Evolutionary conservation across 2,797 vertebrate species (phyloP), one percentile per base, ranked within the genome.

Genomic region (Gephyroberyx darwinii): DNA sequence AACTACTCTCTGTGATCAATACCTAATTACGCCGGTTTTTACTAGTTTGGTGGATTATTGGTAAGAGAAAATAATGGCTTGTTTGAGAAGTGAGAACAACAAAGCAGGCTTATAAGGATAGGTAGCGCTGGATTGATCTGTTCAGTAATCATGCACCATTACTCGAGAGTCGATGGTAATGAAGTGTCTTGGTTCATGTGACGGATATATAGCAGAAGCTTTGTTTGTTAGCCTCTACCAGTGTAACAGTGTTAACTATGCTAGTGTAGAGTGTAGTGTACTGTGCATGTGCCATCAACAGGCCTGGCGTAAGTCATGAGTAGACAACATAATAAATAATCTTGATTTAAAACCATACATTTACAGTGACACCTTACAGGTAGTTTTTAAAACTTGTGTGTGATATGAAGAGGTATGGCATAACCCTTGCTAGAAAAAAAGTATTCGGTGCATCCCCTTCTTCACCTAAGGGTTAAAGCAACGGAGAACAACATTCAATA

Each of bases 21-120:
- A 91, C 81, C 81, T 89, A 89, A 90, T 91, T 90, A 89, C 65
- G 74, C 51, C 33, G 33, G 72, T 77, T 81, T 84, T 84, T 62
- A 75, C 84, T 80, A 60, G 56, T 86, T 84, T 77, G 66, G 72
- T 74, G 83, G 87, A 85, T 90, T 88, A 89, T 86, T 85, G 84
- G 82, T 70, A 64, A 33, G 33, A 58, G 55, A 50, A 52, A 71
- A 60, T 78, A 74, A 50, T 56, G 17, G 65, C 75, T 77, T 41
- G 67, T 82, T 71, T 60, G 74, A 67, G 80, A 69, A n/a, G 50
- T 55, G 43, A 75, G 79, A 80, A 74, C 56, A 37, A 58, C 78
- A 74, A 79, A 53, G 69, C 65, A 48, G 76, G 75, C 74, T 64
- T 80, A 80, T 76, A 80, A 78, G 86, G 84, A 86, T 73, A 77